A percentile compares a stretch with the other conserved stretches of the same genome.
Evolutionary conservation across 1,140 invertebrate species (phyloP).

Genomic region (Diorhabda elongata): DNA sequence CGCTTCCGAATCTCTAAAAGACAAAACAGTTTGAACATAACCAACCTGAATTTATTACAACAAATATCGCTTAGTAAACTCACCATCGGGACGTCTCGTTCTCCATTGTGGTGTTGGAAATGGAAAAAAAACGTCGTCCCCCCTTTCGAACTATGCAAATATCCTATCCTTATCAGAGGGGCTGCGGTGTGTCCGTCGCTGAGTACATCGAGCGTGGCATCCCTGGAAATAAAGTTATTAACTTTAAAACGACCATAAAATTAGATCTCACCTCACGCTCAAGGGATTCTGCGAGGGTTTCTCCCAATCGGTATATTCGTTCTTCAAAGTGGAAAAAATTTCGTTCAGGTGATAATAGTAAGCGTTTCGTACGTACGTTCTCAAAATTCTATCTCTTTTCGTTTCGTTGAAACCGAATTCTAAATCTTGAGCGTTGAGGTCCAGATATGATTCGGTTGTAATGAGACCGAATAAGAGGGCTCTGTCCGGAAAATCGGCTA

Average conservation of each 20-base stretch:
- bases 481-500: slow-evolving; percentile 77
- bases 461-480: slow-evolving; percentile 75
- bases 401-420: slow-evolving; percentile 84
- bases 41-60: neutral
- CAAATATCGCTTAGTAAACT: slow-evolving; percentile 19
- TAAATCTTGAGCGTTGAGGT: slow-evolving; percentile 70
- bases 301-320: slow-evolving; percentile 93
- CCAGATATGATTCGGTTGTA: slow-evolving; percentile 65
- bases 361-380: slow-evolving; percentile 83
- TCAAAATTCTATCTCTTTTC: slow-evolving; percentile 74
- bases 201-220: slow-evolving; percentile 71
- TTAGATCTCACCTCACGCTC: slow-evolving; percentile 51
- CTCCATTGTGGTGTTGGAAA: slow-evolving; percentile 75
- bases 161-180: slow-evolving; percentile 74
- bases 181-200: slow-evolving; percentile 82
- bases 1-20: slow-evolving; percentile 66
- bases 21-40: slow-evolving; percentile 15
- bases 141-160: slow-evolving; percentile 71
- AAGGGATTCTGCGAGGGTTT: slow-evolving; percentile 68
- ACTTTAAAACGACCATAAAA: neutral
- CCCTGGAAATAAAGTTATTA: slow-evolving; percentile 44
- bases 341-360: slow-evolving; percentile 87
- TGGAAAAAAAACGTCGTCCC: slow-evolving; percentile 82
- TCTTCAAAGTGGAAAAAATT: slow-evolving; percentile 84
- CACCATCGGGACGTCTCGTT: slow-evolving; percentile 74